Percentiles rank a stretch among this genome's conserved stretches.
Conservation (phyloP, 2,888 invertebrate genomes). For the Nephrocerus scutellatus region DNA sequence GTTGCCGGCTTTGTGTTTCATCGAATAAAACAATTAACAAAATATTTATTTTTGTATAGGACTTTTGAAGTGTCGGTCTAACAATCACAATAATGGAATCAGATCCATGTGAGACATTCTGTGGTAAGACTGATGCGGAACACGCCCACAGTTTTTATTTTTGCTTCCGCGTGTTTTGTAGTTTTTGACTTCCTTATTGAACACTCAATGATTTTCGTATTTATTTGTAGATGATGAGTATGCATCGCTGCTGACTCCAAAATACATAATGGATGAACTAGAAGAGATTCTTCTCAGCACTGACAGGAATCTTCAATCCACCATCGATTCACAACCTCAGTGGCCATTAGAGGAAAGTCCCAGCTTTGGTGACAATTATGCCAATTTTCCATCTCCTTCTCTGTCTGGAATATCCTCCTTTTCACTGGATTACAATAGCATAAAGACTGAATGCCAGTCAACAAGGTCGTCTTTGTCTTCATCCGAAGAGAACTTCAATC, state of each 20-base stretch:
- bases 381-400: conserved; percentile 25
- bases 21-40: too few species aligned
- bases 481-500: conserved; percentile 29
- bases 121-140: conserved; percentile 16
- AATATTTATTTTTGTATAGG: too few species aligned
- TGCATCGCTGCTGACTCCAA: conserved; percentile 26
- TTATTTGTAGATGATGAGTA: conserved; percentile 11
- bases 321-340: conserved; percentile 28
- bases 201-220: neutral
- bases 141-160: too few species aligned
- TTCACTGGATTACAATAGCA: conserved; percentile 13
- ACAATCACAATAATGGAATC: conserved; percentile 19
- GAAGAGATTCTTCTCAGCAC: conserved; percentile 38
- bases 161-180: neutral
- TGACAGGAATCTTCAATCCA: conserved; percentile 32
- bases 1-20: too few species aligned
- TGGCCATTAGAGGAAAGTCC: conserved; percentile 13
- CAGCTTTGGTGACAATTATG: conserved; percentile 21
- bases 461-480: conserved; percentile 22
- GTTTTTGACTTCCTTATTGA: neutral
- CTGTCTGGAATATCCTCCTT: conserved; percentile 19
- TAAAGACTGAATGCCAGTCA: conserved; percentile 18
- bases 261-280: conserved; percentile 34
- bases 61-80: too few species aligned
- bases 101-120: conserved; percentile 15